Evolutionary conservation across 2,113 vertebrate species (phyloP), one percentile per base, ranked within the genome.

Genomic region (Ranitomeya imitator): DNA sequence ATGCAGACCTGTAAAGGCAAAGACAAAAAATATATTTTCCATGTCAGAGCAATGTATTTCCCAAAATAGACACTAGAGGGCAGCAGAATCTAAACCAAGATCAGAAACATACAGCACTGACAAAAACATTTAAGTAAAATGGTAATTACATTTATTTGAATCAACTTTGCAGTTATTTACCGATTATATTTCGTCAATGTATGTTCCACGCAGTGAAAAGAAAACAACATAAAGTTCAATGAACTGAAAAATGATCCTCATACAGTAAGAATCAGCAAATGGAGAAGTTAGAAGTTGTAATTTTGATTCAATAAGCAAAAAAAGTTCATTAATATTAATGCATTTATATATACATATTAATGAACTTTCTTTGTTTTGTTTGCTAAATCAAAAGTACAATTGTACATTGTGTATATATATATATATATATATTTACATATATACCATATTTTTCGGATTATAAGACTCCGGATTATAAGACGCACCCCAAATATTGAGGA

Each of bases 151-250:
- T 86, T 67, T 78, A 79, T 86, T 79, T 79, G 85, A 78, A 79
- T 86, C 76, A 79, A 79, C 76, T n/a, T n/a, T 86, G 45, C 85
- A 86, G 85, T 61, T 65, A 86, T 45, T 86, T 86, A 67, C 85
- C 67, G 57, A 63, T 63, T 86, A 86, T 86, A 78, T 85, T 85
- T 85, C 21, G 61, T 85, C 54, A 85, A 74, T 79, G 60, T 65
- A 76, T 86, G 59, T 31, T 67, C 74, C 74, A 67, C 74, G 67
- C 26, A 55, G 60, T 79, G 76, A 60, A 86, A 86, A 86, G 60
- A 65, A 79, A 86, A 86, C 74, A 86, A 76, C 85, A 77, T 86
- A 67, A 86, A 63, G 76, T 86, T 86, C 85, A 86, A 67, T 86
- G 85, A 86, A 86, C 85, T 79, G 85, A 86, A 63, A 86, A 86